These are phyloP conservation scores for Himalopsyche tibetana DNA, from an alignment of 2,888 invertebrate species.

Conservation along the genomic window DNA sequence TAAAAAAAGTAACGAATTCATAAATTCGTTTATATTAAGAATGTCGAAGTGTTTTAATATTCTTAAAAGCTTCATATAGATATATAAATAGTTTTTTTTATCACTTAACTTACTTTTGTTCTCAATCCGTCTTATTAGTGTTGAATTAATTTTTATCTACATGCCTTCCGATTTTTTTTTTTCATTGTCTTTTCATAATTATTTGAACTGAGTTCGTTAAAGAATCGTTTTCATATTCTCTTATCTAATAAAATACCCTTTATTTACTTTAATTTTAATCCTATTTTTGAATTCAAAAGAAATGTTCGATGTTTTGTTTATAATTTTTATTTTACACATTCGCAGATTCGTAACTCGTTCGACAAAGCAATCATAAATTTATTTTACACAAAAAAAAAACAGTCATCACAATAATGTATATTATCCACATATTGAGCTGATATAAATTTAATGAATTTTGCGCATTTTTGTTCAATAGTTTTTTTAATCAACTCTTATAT, in stretches of 20 bases:
- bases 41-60: too few relatives aligned
- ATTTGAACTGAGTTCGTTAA: conserved; percentile 24
- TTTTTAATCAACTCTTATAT: too few relatives aligned
- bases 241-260: conserved; percentile 26
- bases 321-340: not conserved
- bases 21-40: too few relatives aligned
- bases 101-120: not conserved
- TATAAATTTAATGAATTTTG: too few relatives aligned
- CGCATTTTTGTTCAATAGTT: too few relatives aligned
- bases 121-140: conserved; percentile 4
- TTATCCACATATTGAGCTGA: too few relatives aligned
- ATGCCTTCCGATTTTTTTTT: not conserved
- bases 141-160: conserved; percentile 7
- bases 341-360: not conserved
- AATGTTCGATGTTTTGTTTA: not conserved
- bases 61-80: too few relatives aligned
- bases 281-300: not conserved
- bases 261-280: not conserved
- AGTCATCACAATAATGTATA: too few relatives aligned
- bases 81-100: not conserved
- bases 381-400: too few relatives aligned
- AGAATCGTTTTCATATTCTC: not conserved
- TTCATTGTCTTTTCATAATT: conserved; percentile 36
- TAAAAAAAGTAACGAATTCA: too few relatives aligned
- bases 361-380: too few relatives aligned